These are phyloP conservation scores for Xestia c-nigrum DNA, from an alignment of 2,888 invertebrate genomes.

Conservation along the genomic window DNA sequence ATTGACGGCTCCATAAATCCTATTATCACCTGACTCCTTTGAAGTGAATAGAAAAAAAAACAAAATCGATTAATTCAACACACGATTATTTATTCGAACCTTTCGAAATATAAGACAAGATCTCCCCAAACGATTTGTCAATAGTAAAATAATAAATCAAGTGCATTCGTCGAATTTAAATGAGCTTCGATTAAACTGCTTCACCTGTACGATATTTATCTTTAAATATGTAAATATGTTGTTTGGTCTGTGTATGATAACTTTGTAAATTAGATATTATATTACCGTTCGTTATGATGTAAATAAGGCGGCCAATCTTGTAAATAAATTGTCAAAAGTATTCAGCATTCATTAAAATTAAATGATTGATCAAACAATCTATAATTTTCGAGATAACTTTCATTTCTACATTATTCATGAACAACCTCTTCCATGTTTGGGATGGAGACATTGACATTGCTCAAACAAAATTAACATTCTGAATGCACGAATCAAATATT, in stretches of 20 bases:
- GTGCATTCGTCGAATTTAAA: slow-evolving; percentile 65
- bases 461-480: neutral
- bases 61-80: slow-evolving; percentile 61
- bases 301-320: slow-evolving; percentile 26
- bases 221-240: slow-evolving; percentile 62
- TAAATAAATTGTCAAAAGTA: slow-evolving; percentile 37
- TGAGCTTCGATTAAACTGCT: slow-evolving; percentile 63
- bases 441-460: slow-evolving; percentile 10
- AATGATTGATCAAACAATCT: slow-evolving; percentile 38
- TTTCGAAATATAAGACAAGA: slow-evolving; percentile 62
- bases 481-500: neutral
- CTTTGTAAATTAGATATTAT: slow-evolving; percentile 53
- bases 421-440: slow-evolving; percentile 2
- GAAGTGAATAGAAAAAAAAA: slow-evolving; percentile 42
- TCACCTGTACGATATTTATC: slow-evolving; percentile 62
- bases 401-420: slow-evolving; percentile 1
- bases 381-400: slow-evolving; percentile 23
- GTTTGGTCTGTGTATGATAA: slow-evolving; percentile 52
- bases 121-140: slow-evolving; percentile 66
- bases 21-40: slow-evolving; percentile 56
- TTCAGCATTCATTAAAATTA: slow-evolving; percentile 30
- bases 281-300: slow-evolving; percentile 51
- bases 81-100: slow-evolving; percentile 45
- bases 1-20: slow-evolving; percentile 57
- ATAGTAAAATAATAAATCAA: slow-evolving; percentile 68